These are phyloP conservation scores for Tapera naevia DNA, from an alignment of 2,797 vertebrate species.

Conservation along the genomic window DNA sequence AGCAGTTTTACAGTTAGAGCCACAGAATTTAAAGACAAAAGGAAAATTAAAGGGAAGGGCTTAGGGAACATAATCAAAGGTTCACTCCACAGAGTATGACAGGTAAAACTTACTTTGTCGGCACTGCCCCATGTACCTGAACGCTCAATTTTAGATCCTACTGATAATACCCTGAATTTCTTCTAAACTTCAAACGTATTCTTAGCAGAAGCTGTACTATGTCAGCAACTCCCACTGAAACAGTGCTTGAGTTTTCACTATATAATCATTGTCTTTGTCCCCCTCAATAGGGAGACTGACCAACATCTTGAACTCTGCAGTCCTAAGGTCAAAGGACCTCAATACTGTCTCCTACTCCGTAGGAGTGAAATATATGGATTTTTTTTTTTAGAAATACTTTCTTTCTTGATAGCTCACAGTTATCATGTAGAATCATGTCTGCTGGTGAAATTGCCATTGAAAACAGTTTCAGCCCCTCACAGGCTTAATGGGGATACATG, in stretches of 20 bases:
- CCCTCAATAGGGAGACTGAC: not conserved
- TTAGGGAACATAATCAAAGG: not conserved
- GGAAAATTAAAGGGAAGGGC: conserved; percentile 3
- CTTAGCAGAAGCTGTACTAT: not conserved
- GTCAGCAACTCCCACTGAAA: not conserved
- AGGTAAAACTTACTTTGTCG: not conserved
- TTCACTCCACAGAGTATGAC: not conserved
- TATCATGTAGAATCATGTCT: not conserved
- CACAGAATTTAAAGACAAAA: conserved; percentile 12
- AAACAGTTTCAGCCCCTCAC: not conserved
- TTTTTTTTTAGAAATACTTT: not conserved
- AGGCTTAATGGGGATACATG: not conserved
- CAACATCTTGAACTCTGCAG: not conserved
- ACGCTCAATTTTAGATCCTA: not conserved
- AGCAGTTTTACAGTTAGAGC: not conserved
- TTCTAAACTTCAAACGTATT: not conserved
- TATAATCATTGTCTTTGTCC: not conserved
- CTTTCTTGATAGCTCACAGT: not conserved
- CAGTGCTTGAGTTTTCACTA: not conserved
- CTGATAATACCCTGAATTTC: not conserved
- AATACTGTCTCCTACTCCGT: not conserved
- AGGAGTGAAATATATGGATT: not conserved
- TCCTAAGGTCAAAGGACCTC: not conserved
- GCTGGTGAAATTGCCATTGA: not conserved
- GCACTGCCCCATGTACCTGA: not conserved